Evolutionary conservation across 2,113 vertebrate genomes (phyloP).

Genomic region (Syrrhaptes paradoxus): DNA sequence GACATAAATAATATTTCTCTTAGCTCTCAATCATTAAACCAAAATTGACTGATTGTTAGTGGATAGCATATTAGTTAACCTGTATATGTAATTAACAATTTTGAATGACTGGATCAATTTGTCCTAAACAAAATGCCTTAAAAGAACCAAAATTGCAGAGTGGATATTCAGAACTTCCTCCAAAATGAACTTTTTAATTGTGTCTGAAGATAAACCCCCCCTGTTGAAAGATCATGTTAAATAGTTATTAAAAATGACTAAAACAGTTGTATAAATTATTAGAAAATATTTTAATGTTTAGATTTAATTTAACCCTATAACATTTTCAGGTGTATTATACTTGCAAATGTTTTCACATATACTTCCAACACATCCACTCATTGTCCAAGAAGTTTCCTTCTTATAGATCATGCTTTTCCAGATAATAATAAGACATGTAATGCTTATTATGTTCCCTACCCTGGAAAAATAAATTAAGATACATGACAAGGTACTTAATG

Average conservation of each 20-base stretch:
- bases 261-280: not conserved
- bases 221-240: not conserved
- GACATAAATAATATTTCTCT: not conserved
- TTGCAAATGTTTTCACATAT: not conserved
- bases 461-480: not conserved
- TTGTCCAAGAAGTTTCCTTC: not conserved
- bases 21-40: not conserved
- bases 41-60: not conserved
- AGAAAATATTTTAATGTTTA: not conserved
- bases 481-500: not conserved
- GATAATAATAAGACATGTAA: not conserved
- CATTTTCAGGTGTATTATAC: not conserved
- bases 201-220: accelerated
- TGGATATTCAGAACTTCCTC: not conserved
- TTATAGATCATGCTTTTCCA: not conserved
- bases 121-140: not conserved
- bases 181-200: not conserved
- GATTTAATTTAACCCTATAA: not conserved
- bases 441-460: not conserved
- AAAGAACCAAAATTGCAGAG: not conserved
- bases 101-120: not conserved
- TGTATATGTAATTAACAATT: not conserved
- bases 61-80: not conserved
- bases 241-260: not conserved
- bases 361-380: not conserved